Base-by-base conservation (phyloP, 2,113 vertebrate genomes). In the Athene cunicularia region DNA sequence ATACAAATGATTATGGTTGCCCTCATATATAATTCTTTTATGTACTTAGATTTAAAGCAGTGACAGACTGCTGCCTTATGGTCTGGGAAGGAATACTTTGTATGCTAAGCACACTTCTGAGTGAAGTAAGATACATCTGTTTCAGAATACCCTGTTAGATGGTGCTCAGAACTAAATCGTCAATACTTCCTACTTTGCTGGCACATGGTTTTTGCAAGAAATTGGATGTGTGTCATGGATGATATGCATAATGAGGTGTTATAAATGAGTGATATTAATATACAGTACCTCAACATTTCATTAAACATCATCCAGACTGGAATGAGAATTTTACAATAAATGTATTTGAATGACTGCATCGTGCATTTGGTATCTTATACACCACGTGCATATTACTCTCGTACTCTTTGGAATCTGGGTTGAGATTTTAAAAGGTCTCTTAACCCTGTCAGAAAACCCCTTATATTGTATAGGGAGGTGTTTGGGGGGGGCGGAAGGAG, bases 401-500 rank as follows among this genome's bases (percentile, higher is more conserved):
- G 16, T 45, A 24, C 8, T 17, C 30, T 41, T 74, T 16, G 50
- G 14, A 43, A 64, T 23, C 50, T 39, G 41, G 20, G 18, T 8
- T 50, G 76, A 68, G 16, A n/a, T n/a, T n/a, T n/a, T n/a, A n/a
- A n/a, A 41, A 73, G 18, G 14, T 66, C 8, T 49, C 71, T 58
- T 49, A 79, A 86, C 59, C 12, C 17, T 58, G 27, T 30, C 47
- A 52, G 52, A 80, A 76, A 80, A 18, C 3, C 28, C 27, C 11
- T 20, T 21, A 11, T 11, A 14, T 8, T 49, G 33, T 26, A 64
- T 18, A 45, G 43, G 45, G 45, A 21, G 45, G 27, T 19, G 43
- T 8, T 32, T 22, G 7, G 16, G 20, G 10, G 7, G 3, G 5
- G 11, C 12, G 12, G 21, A 9, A 2, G 10, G 6, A 12, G 19